Percentiles rank a stretch among this genome's conserved stretches.
Conservation (phyloP, 2,888 invertebrate genomes). For the Apamea monoglypha region DNA sequence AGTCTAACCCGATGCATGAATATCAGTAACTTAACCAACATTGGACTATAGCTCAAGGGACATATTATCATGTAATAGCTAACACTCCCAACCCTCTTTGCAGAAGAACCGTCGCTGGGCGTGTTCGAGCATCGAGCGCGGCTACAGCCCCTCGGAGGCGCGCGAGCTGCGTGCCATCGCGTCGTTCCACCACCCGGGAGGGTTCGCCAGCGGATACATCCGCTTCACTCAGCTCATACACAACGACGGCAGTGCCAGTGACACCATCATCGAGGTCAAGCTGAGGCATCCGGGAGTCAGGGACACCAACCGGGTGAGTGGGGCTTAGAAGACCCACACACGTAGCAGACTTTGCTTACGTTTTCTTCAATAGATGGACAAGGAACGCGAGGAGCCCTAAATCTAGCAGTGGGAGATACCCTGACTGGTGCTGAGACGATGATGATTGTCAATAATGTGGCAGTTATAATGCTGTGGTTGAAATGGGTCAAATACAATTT, state of each 20-base stretch:
- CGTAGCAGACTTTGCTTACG: neutral
- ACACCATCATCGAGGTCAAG: slow-evolving; percentile 97
- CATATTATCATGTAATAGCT: neutral
- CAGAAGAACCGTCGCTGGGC: slow-evolving; percentile 93
- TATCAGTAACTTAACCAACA: neutral
- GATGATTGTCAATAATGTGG: neutral
- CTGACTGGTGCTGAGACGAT: neutral
- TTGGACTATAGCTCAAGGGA: neutral
- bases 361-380: neutral
- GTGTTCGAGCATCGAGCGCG: slow-evolving; percentile 96
- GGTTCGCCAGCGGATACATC: slow-evolving; percentile 95
- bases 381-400: neutral
- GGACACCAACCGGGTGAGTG: slow-evolving; percentile 93
- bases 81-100: neutral
- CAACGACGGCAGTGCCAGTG: slow-evolving; percentile 95
- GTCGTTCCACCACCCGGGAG: slow-evolving; percentile 97
- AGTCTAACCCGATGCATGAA: neutral
- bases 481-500: neutral
- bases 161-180: slow-evolving; percentile 96
- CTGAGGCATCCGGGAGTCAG: slow-evolving; percentile 96
- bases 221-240: slow-evolving; percentile 97
- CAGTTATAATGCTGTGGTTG: neutral
- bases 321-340: neutral
- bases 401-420: neutral
- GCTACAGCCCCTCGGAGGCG: slow-evolving; percentile 96